Evolutionary conservation across 2,113 vertebrate species (phyloP), one percentile per base, ranked within the genome.

Genomic region (Pyxicephalus adspersus): DNA sequence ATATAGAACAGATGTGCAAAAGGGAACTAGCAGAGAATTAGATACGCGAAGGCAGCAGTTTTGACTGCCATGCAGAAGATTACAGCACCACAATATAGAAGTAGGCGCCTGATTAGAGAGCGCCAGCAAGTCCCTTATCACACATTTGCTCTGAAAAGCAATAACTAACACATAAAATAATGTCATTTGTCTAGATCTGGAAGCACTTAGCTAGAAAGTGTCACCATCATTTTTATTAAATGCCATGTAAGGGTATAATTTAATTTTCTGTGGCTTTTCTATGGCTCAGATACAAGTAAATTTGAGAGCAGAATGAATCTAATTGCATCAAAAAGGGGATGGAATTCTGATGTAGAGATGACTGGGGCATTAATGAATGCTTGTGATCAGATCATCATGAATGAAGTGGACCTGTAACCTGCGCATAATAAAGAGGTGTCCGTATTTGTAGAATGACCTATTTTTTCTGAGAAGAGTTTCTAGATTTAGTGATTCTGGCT

Each of bases 11-110:
- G 45, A 66, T 34, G 50, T 64, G 25, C 57, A 77, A 75, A 66
- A 9, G 26, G 58, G 26, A 54, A 77, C 76, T 18, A 34, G 26
- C n/a, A 23, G 8, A 54, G 28, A 54, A 77, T 77, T 20, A 64
- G 66, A 77, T 55, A 34, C 13, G 51, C 61, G 50, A 34, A 77
- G n/a, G 50, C 60, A 66, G 63, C 63, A 66, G 19, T 54, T 65
- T 16, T 5, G 20, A 61, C 20, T 9, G 31, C 20, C 31, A 17
- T 61, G 34, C n/a, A 19, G 8, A 20, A 19, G 28, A n/a, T 20
- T 25, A n/a, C 31, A 50, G 64, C 20, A 9, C 20, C 64, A 34
- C 29, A 45, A 45, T 45, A 45, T 23, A 18, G 18, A 64, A 65
- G 64, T 13, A n/a, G 64, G 64, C 64, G 38, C 64, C 64, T 15